A percentile compares a stretch with the other conserved stretches of the same genome.
Evolutionary conservation across 2,888 invertebrate species (phyloP).

Genomic region (Neoitamus cyanurus): DNA sequence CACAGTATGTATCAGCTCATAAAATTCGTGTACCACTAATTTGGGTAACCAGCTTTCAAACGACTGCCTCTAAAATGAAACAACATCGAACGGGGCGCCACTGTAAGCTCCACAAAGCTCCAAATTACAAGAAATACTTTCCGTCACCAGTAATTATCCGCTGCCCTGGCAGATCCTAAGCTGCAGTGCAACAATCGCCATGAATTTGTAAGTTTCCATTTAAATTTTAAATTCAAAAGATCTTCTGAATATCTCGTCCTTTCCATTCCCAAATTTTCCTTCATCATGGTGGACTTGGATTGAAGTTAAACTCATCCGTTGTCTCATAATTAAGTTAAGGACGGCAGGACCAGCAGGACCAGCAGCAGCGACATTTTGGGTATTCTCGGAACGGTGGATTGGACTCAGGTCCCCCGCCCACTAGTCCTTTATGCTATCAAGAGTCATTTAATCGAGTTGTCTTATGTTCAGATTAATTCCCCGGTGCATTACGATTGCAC

Average conservation of each 20-base stretch:
- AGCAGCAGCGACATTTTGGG: background rate
- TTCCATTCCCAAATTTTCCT: background rate
- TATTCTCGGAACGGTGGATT: background rate
- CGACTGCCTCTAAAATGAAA: background rate
- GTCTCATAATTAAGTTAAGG: background rate
- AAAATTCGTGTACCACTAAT: too few relatives aligned
- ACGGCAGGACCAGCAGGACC: background rate
- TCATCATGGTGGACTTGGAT: background rate
- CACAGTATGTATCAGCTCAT: too few relatives aligned
- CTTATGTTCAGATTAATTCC: background rate
- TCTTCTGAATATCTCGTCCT: background rate
- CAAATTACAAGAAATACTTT: background rate
- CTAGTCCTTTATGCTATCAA: background rate
- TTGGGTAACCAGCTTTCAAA: background rate
- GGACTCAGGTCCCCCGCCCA: background rate
- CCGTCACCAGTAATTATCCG: background rate
- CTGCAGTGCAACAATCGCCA: background rate
- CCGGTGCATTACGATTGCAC: background rate
- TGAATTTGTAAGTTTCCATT: background rate
- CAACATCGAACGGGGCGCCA: background rate
- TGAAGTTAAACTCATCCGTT: background rate
- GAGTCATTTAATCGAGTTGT: background rate
- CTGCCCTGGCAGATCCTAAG: background rate
- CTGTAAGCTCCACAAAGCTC: background rate
- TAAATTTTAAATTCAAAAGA: background rate